Evolutionary conservation across 2,113 vertebrate genomes (phyloP).

Genomic region (Coryphaenoides rupestris): DNA sequence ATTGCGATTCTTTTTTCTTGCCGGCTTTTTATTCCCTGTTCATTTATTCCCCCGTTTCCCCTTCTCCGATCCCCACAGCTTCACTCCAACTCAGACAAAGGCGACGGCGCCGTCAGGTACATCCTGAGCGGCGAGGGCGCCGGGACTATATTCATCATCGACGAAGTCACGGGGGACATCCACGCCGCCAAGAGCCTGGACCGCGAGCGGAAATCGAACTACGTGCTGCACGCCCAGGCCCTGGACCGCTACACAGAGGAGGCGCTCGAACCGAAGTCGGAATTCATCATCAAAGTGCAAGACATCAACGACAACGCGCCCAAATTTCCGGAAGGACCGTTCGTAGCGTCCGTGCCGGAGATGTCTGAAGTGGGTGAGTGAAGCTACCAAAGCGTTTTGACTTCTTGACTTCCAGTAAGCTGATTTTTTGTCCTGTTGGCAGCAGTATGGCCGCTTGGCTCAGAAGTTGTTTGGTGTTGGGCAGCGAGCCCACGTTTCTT

Average conservation of each 20-base stretch:
- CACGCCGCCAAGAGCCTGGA: constrained; percentile 94
- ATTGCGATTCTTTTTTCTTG: background rate
- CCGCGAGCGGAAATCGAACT: constrained; percentile 92
- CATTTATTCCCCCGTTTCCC: background rate
- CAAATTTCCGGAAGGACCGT: constrained; percentile 91
- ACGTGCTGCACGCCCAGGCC: constrained; percentile 94
- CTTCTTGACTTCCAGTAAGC: background rate
- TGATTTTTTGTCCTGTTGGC: no score
- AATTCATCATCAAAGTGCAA: constrained; percentile 99
- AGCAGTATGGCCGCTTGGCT: no score
- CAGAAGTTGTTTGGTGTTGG: no score
- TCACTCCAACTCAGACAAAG: constrained; percentile 98
- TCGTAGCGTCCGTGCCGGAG: constrained; percentile 90
- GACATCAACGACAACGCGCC: constrained; percentile 98
- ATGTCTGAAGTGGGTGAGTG: constrained; percentile 97
- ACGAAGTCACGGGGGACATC: constrained; percentile 95
- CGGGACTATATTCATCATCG: constrained; percentile 93
- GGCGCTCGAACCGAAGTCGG: constrained; percentile 92
- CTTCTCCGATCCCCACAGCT: constrained; percentile 72
- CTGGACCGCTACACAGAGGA: constrained; percentile 90
- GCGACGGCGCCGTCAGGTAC: constrained; percentile 94
- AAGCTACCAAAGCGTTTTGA: constrained; percentile 6
- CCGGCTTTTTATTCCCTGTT: no score
- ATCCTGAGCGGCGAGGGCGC: constrained; percentile 96
- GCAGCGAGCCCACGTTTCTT: no score